These are phyloP conservation scores for Cataglyphis albicans DNA, from an alignment of 2,888 invertebrate species.

Conservation along the genomic window DNA sequence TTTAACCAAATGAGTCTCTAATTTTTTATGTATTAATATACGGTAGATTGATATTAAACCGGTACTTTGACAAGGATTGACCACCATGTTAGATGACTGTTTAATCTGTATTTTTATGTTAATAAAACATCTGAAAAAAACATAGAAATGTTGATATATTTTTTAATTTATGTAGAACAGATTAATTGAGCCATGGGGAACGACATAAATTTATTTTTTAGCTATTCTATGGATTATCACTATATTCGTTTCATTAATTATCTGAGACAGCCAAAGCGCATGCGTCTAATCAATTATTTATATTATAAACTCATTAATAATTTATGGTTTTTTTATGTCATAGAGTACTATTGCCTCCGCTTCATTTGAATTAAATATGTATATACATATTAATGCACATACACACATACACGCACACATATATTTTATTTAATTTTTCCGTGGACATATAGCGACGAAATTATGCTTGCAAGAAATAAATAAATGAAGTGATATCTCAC, in stretches of 20 bases:
- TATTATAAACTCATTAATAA: not conserved
- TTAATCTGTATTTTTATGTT: constrained; percentile 22
- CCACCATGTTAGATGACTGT: not conserved
- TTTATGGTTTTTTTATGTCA: not conserved
- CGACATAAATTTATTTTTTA: not conserved
- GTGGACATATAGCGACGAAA: not conserved
- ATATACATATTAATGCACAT: not conserved
- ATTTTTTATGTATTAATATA: constrained; percentile 5
- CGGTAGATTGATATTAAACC: not conserved
- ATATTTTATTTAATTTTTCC: constrained; percentile 23
- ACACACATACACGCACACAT: not conserved
- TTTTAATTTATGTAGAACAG: not conserved
- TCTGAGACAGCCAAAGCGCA: not conserved
- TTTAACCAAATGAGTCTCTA: not conserved
- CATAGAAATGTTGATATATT: not conserved
- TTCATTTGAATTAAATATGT: not conserved
- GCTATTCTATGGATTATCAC: not conserved
- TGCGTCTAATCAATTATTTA: not conserved
- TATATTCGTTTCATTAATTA: not conserved
- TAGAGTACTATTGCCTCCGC: not conserved
- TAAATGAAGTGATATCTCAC: constrained; percentile 31
- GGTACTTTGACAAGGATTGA: not conserved
- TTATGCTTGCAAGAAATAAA: constrained; percentile 23
- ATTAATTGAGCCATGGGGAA: not conserved
- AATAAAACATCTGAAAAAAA: constrained; percentile 7